Evolutionary conservation across 2,113 vertebrate genomes (phyloP).

Genomic region (Perccottus glenii): DNA sequence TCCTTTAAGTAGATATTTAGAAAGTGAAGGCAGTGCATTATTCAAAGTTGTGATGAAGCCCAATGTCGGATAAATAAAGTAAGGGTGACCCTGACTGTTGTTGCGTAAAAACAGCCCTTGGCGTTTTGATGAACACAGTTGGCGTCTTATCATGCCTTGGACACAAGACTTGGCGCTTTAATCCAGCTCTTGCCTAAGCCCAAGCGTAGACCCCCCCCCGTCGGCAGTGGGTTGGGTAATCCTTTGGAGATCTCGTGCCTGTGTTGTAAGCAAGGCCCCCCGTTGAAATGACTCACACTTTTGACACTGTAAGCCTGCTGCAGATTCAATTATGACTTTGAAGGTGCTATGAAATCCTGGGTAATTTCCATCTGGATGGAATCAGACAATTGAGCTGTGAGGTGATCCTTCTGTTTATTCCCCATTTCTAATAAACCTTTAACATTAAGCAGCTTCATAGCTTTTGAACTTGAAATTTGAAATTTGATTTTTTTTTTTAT

Average conservation of each 20-base stretch:
- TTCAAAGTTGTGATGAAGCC: constrained; percentile 45
- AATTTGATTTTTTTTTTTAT: too few relatives aligned
- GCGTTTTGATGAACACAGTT: constrained; percentile 32
- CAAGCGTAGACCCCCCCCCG: constrained; percentile 57
- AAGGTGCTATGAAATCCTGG: constrained; percentile 28
- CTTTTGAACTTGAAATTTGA: too few relatives aligned
- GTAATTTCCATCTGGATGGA: constrained; percentile 30
- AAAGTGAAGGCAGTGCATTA: constrained; percentile 30
- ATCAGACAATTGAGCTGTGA: background rate
- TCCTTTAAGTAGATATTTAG: constrained; percentile 70
- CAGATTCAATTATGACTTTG: constrained; percentile 52
- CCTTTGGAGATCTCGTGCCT: constrained; percentile 65
- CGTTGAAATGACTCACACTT: constrained; percentile 36
- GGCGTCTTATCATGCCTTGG: constrained; percentile 65
- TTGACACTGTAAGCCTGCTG: constrained; percentile 12
- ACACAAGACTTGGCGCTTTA: constrained; percentile 59
- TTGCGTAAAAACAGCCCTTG: constrained; percentile 37
- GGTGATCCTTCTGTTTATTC: background rate
- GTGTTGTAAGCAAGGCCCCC: constrained; percentile 56
- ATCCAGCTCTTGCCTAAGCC: constrained; percentile 72
- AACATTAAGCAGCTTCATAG: too few relatives aligned
- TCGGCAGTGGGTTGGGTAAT: constrained; percentile 67
- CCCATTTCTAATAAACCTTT: too few relatives aligned
- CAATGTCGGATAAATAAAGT: constrained; percentile 51
- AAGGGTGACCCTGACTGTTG: constrained; percentile 42